Conservation (phyloP, 2,113 vertebrate species). For the Phasianus colchicus region DNA sequence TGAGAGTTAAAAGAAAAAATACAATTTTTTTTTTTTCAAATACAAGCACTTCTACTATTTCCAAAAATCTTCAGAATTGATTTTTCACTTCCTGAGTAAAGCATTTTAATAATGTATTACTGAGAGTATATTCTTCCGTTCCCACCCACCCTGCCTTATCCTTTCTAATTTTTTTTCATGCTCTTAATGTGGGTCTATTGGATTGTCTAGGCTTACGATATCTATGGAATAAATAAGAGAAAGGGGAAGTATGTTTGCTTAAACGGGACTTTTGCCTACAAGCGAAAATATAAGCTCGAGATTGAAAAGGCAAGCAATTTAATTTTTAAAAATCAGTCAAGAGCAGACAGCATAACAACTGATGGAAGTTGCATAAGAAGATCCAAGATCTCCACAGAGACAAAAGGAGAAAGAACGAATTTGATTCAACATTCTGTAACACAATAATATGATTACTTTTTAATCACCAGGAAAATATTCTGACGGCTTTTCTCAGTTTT, state of each 20-base stretch:
- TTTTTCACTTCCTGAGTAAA: neutral
- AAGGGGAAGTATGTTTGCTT: neutral
- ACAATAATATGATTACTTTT: neutral
- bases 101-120: neutral
- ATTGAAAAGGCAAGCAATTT: neutral
- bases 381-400: neutral
- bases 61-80: neutral
- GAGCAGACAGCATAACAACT: neutral
- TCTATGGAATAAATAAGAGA: neutral
- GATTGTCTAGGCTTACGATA: neutral
- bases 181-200: neutral
- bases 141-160: neutral
- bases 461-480: neutral
- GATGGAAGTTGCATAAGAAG: neutral
- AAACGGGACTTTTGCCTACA: neutral
- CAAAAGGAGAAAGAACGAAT: neutral
- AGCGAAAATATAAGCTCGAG: neutral
- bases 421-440: neutral
- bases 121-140: neutral
- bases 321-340: neutral
- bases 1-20: neutral
- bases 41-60: neutral
- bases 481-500: constrained; percentile 22
- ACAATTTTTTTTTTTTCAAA: neutral
- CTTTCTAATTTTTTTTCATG: neutral